Evolutionary conservation across 2,113 vertebrate species (phyloP).

Genomic region (Chionodraco myersi): DNA sequence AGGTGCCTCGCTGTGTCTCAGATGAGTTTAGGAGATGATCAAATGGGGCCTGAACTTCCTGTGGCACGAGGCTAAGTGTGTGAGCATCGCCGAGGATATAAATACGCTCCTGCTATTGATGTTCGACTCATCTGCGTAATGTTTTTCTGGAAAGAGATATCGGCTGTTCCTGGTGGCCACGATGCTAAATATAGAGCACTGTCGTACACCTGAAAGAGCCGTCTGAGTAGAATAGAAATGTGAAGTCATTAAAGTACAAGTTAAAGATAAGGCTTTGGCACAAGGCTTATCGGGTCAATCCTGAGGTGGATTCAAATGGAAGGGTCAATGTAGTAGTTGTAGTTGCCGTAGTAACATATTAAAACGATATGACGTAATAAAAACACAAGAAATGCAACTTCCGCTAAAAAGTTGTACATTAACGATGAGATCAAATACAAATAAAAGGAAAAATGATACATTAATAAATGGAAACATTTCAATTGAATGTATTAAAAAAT

Average conservation of each 20-base stretch:
- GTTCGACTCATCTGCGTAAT: conserved; percentile 13
- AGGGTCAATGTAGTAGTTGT: neutral
- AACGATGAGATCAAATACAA: too few relatives aligned
- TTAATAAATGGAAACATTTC: too few relatives aligned
- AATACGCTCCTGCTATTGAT: conserved; percentile 41
- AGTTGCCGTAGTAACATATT: conserved; percentile 11
- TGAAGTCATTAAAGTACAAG: too few relatives aligned
- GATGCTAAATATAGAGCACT: conserved; percentile 27
- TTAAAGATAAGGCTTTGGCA: neutral
- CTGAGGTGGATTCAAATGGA: neutral
- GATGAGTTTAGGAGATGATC: conserved; percentile 1
- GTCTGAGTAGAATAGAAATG: too few relatives aligned
- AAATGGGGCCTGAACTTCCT: neutral
- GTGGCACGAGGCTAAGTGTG: neutral
- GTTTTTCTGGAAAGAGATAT: conserved; percentile 22
- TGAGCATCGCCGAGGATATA: conserved; percentile 6
- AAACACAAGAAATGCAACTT: neutral
- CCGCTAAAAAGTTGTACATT: too few relatives aligned
- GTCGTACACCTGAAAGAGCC: neutral
- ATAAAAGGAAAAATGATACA: too few relatives aligned
- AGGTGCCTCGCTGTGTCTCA: neutral
- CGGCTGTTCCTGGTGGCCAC: conserved; percentile 15
- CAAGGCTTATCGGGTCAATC: neutral
- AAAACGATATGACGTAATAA: neutral
- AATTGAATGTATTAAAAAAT: too few relatives aligned